Evolutionary conservation across 2,113 vertebrate genomes (phyloP).

Genomic region (Orientallactaga bullata): DNA sequence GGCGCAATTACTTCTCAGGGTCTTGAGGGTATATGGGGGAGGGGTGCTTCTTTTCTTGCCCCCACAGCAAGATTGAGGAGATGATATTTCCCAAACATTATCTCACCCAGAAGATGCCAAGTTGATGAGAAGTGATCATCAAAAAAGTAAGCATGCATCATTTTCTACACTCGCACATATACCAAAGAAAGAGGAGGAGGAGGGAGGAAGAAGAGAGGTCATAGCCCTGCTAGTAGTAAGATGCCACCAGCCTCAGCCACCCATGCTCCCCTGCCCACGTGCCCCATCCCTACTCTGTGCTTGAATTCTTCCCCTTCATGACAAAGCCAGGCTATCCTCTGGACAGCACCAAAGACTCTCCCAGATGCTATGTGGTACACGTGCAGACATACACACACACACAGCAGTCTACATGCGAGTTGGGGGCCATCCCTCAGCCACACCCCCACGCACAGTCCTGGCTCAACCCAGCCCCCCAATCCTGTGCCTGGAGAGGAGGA

Average conservation of each 20-base stretch:
- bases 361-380: not conserved
- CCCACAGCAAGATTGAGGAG: not conserved
- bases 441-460: not conserved
- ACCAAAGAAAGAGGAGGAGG: too few species aligned
- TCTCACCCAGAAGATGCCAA: not conserved
- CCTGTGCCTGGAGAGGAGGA: conserved; percentile 72
- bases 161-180: too few species aligned
- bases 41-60: not conserved
- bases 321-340: not conserved
- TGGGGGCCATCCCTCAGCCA: not conserved
- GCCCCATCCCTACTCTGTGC: not conserved
- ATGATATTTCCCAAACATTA: not conserved
- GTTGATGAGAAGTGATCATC: not conserved
- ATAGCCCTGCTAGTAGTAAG: not conserved
- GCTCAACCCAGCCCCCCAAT: conserved; percentile 66
- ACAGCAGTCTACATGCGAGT: not conserved
- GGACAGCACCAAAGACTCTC: not conserved
- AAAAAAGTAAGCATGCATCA: not conserved
- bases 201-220: not conserved
- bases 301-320: not conserved
- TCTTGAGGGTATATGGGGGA: not conserved
- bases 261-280: not conserved
- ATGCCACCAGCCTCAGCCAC: not conserved
- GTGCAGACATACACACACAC: not conserved
- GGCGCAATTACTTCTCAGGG: not conserved